Evolutionary conservation across 2,113 vertebrate species (phyloP).

Genomic region (Cichladusa arquata): DNA sequence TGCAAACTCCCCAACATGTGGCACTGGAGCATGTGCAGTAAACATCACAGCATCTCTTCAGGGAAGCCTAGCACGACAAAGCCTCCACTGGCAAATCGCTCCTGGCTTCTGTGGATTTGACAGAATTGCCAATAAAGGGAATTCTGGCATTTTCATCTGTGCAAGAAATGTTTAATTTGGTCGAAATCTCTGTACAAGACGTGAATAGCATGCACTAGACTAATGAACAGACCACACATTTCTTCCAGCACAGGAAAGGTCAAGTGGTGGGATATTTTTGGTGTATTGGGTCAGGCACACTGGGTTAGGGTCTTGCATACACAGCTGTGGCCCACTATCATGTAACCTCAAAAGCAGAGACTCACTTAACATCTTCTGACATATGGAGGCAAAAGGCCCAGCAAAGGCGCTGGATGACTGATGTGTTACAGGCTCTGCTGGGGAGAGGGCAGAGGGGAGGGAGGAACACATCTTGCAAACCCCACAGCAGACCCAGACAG

Average conservation of each 20-base stretch:
- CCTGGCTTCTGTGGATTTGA: not conserved
- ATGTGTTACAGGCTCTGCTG: not conserved
- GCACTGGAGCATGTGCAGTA: constrained; percentile 18
- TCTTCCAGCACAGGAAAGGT: not conserved
- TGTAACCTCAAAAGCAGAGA: not conserved
- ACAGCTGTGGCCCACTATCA: not conserved
- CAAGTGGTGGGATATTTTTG: not conserved
- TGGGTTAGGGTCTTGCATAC: not conserved
- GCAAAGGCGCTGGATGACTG: not conserved
- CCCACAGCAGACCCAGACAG: not conserved
- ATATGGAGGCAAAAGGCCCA: not conserved
- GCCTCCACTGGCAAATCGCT: not conserved
- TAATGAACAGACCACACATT: not conserved
- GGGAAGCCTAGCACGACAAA: constrained; percentile 8
- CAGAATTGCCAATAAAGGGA: not conserved
- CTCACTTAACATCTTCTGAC: not conserved
- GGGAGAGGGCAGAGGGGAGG: not conserved
- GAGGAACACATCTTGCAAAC: not conserved
- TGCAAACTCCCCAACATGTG: constrained; percentile 44
- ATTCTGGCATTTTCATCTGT: not conserved
- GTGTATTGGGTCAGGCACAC: not conserved
- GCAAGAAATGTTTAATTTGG: not conserved
- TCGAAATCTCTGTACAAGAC: not conserved
- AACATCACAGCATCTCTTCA: constrained; percentile 17
- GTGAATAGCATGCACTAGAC: not conserved